These are phyloP conservation scores for Zootoca vivipara DNA, from an alignment of 2,113 vertebrate genomes.

Conservation along the genomic window DNA sequence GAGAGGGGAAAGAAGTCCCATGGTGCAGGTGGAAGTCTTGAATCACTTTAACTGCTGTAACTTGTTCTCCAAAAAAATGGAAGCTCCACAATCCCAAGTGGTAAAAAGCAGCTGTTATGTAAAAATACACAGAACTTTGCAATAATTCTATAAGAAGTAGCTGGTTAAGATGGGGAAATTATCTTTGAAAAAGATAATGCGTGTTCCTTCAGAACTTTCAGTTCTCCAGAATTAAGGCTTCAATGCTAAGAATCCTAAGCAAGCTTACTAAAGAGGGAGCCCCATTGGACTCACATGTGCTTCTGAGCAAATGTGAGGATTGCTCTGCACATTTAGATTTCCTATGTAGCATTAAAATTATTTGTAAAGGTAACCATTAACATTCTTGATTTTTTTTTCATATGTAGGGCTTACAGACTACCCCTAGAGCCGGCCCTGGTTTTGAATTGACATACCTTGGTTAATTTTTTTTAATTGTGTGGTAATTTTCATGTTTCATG, in stretches of 20 bases:
- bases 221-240: not conserved
- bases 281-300: not conserved
- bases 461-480: too few species aligned
- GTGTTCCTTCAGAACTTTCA: not conserved
- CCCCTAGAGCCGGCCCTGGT: too few species aligned
- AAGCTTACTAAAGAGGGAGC: not conserved
- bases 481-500: not conserved
- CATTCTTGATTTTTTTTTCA: not conserved
- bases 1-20: not conserved
- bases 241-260: not conserved
- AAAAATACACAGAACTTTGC: not conserved
- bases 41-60: too few species aligned
- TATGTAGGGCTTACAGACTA: not conserved
- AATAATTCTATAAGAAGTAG: not conserved
- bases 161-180: not conserved
- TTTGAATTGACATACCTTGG: too few species aligned
- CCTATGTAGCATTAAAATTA: not conserved
- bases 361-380: not conserved
- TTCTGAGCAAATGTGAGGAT: not conserved
- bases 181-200: not conserved
- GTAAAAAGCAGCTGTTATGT: not conserved
- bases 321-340: not conserved
- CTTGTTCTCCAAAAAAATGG: too few species aligned
- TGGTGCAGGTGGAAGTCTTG: not conserved
- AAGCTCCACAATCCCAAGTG: not conserved